These are phyloP conservation scores for Mesitornis unicolor DNA, from an alignment of 2,113 vertebrate genomes.

Conservation along the genomic window DNA sequence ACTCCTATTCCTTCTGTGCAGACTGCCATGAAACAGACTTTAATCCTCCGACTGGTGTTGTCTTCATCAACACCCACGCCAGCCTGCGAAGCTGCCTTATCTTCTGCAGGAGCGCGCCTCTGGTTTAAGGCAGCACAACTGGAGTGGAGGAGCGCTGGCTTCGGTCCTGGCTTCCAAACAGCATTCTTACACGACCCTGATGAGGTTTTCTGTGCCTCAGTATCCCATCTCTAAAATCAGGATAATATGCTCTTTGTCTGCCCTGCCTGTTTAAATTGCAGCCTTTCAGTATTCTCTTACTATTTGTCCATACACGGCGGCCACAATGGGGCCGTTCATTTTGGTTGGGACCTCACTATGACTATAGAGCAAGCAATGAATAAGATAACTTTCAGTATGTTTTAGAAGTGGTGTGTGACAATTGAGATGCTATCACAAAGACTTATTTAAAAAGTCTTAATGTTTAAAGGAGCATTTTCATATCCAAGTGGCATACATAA, in stretches of 20 bases:
- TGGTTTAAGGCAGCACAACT: conserved; percentile 1
- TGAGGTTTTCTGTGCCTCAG: conserved; percentile 56
- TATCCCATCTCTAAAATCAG: conserved; percentile 58
- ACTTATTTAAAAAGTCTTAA: neutral
- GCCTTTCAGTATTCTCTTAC: conserved; percentile 32
- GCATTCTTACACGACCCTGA: conserved; percentile 32
- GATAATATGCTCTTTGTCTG: conserved; percentile 57
- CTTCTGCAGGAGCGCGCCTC: neutral
- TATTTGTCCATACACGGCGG: conserved; percentile 13
- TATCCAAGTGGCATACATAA: neutral
- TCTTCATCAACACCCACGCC: neutral
- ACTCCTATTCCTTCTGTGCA: neutral
- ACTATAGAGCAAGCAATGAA: neutral
- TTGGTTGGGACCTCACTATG: neutral
- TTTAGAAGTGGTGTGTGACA: neutral
- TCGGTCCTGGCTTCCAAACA: conserved; percentile 11
- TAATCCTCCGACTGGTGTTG: neutral
- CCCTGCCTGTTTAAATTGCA: conserved; percentile 44
- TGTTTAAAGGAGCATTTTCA: neutral
- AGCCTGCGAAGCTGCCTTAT: neutral
- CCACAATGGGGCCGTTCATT: conserved; percentile 49
- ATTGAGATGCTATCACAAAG: neutral
- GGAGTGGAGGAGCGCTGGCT: neutral
- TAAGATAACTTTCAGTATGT: neutral
- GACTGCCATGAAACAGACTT: neutral